Conservation (phyloP, 1,140 invertebrate genomes). For the Asbolus verrucosus region DNA sequence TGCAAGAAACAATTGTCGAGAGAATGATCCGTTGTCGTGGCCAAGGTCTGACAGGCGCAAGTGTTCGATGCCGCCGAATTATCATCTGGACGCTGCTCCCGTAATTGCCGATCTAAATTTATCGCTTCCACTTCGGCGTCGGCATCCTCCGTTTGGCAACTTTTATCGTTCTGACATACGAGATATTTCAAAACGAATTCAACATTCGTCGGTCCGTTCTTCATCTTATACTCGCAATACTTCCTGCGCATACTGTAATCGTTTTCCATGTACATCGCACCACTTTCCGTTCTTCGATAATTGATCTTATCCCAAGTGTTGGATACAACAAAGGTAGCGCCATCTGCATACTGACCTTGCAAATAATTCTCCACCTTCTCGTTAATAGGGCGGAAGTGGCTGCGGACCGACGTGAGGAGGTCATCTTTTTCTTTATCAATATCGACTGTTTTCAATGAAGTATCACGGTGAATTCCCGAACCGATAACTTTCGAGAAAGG, state of each 20-base stretch:
- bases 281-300: constrained; percentile 67
- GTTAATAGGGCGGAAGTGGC: constrained; percentile 82
- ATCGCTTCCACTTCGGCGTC: constrained; percentile 37
- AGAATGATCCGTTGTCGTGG: constrained; percentile 19
- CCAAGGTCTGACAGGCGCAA: constrained; percentile 31
- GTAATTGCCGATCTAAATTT: not conserved
- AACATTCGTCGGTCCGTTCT: constrained; percentile 63
- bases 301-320: constrained; percentile 72
- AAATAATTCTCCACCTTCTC: constrained; percentile 66
- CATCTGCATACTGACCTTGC: constrained; percentile 70
- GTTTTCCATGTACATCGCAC: constrained; percentile 65
- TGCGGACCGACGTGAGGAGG: constrained; percentile 76
- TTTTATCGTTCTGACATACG: constrained; percentile 67
- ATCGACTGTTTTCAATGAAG: constrained; percentile 47
- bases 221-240: constrained; percentile 68
- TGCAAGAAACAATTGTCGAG: constrained; percentile 12
- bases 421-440: constrained; percentile 69
- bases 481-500: constrained; percentile 43
- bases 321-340: constrained; percentile 76
- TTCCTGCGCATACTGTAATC: constrained; percentile 60
- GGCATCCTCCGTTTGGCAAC: constrained; percentile 67
- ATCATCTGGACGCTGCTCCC: not conserved
- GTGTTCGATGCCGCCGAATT: not conserved
- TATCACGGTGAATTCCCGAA: constrained; percentile 39
- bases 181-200: constrained; percentile 67